phyloP scores from a whole-genome alignment of 2,797 vertebrate species.

The Crax fasciolata region DNA sequence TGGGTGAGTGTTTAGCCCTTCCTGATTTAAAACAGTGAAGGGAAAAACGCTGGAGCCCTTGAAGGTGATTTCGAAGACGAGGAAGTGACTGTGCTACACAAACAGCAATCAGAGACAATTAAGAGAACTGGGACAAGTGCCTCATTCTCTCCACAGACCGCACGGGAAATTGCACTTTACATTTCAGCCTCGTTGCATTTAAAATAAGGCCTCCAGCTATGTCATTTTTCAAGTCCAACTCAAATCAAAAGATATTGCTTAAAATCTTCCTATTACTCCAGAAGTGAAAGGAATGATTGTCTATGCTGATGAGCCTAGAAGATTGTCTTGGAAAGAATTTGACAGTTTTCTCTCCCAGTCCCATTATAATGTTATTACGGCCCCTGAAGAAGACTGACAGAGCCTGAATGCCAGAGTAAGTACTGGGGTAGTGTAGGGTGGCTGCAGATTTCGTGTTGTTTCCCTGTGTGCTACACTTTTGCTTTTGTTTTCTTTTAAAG shows the following conservation, averaged over 20 bases:
- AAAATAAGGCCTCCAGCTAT: slow-evolving; percentile 84
- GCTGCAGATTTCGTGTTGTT: slow-evolving; percentile 29
- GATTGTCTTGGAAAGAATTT: slow-evolving; percentile 84
- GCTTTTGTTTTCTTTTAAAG: slow-evolving; percentile 38
- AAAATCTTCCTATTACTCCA: slow-evolving; percentile 84
- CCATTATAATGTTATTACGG: slow-evolving; percentile 79
- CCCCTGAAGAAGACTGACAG: slow-evolving; percentile 50
- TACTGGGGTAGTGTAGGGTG: neutral
- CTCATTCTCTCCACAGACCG: slow-evolving; percentile 80
- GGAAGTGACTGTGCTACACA: slow-evolving; percentile 80
- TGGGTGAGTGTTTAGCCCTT: slow-evolving; percentile 75
- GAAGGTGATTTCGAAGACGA: slow-evolving; percentile 82
- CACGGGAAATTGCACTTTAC: slow-evolving; percentile 85
- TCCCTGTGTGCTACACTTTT: neutral
- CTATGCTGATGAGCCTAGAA: slow-evolving; percentile 85
- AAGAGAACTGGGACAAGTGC: slow-evolving; percentile 84
- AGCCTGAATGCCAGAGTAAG: slow-evolving; percentile 46
- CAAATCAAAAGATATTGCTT: slow-evolving; percentile 86
- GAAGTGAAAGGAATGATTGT: slow-evolving; percentile 85
- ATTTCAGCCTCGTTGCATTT: slow-evolving; percentile 84
- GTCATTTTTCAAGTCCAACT: slow-evolving; percentile 82
- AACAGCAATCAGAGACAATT: slow-evolving; percentile 89
- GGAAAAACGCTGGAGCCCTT: slow-evolving; percentile 77
- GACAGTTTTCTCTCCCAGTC: slow-evolving; percentile 73
- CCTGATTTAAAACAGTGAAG: slow-evolving; percentile 82